Base-by-base conservation (phyloP, 2,888 invertebrate genomes). In the Microplitis deprimator region DNA sequence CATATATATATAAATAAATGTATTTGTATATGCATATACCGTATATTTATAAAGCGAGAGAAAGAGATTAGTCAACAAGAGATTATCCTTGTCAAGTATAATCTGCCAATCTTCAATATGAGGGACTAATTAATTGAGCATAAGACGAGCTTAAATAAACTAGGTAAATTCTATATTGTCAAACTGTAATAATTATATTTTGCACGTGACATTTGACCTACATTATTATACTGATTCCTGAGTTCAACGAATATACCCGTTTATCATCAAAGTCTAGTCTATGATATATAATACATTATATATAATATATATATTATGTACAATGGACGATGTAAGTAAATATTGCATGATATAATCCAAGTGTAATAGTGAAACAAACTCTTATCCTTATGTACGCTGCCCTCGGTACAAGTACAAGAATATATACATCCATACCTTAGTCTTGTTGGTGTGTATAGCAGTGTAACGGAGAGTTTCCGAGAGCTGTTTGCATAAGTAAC, bases 201-300 rank as follows among this genome's bases (percentile, higher is more conserved):
- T 82, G 81, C 79, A 80, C 71, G 78, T 76, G 81, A 74, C 82
- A 80, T 84, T 85, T 83, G 84, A 85, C 85, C 85, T 84, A 83
- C 77, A 84, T 85, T n/a, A 17, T 20, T 41, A 16, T 17, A 68
- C 29, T 29, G 29, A 29, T 29, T 29, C 29, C 4, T 4, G 29
- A 29, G 29, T 29, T 29, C 29, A 29, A 29, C 29, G 29, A 29
- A 29, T 29, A 29, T 29, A 3, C 2, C 29, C 29, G 4, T 29
- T 3, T 4, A 29, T 29, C 2, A 29, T 29, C 29, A 29, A 29
- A 29, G 29, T 29, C 29, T 29, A 29, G 2, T 29, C 29, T 29
- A 29, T 29, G 3, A 29, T 13, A 50, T 50, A 50, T 13, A 50
- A 50, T 50, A 50, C 4, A 13, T 3, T 10, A 50, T 50, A 10